phyloP scores from a whole-genome alignment of 2,113 vertebrate genomes.

The Silurus meridionalis region DNA sequence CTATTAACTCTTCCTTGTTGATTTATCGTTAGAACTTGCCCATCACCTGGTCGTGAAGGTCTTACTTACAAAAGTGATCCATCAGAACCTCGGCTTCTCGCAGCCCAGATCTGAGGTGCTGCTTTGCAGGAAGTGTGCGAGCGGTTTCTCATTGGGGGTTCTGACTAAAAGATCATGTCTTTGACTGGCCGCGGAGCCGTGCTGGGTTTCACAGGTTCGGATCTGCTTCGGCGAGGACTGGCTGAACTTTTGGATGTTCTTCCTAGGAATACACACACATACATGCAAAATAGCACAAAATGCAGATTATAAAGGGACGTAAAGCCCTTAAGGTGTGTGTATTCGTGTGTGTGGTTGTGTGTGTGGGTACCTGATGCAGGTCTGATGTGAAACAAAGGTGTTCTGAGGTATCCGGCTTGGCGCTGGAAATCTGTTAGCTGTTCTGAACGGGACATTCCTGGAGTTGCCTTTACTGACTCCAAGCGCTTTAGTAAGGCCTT shows the following conservation, averaged over 20 bases:
- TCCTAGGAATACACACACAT: conserved; percentile 59
- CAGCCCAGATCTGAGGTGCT: not conserved
- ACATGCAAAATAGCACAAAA: too few relatives aligned
- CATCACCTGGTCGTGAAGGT: not conserved
- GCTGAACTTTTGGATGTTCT: conserved; percentile 66
- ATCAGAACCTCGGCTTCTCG: not conserved
- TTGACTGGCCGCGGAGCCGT: conserved; percentile 71
- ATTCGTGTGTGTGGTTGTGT: conserved; percentile 17
- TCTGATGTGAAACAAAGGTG: conserved; percentile 24
- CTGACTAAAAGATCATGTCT: conserved; percentile 69
- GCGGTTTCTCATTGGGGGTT: not conserved
- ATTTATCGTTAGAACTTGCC: not conserved
- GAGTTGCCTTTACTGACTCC: conserved; percentile 86
- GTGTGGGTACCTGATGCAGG: conserved; percentile 62
- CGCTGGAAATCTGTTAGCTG: conserved; percentile 87
- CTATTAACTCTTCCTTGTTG: not conserved
- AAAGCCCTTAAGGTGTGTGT: not conserved
- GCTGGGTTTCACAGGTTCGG: conserved; percentile 67
- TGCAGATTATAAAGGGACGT: not conserved
- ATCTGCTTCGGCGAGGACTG: conserved; percentile 69
- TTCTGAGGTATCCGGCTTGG: conserved; percentile 73
- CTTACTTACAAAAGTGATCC: not conserved
- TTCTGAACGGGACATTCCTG: conserved; percentile 82
- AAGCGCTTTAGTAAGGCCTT: conserved; percentile 89
- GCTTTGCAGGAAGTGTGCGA: not conserved